phyloP scores from a whole-genome alignment of 2,888 invertebrate genomes.

The Kryphioiulus occultus region DNA sequence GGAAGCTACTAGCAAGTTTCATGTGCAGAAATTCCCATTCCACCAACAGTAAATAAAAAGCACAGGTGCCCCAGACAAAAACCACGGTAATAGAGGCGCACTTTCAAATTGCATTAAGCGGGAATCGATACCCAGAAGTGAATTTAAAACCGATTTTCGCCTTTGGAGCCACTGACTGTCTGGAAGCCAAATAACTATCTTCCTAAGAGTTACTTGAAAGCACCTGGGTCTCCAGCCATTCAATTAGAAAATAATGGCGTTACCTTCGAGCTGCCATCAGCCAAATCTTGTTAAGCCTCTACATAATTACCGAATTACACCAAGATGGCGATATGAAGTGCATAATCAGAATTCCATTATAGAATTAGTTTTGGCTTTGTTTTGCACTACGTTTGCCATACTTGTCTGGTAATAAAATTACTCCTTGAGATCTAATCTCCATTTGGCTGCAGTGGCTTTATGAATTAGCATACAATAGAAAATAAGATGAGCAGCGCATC shows the following conservation, averaged over 20 bases:
- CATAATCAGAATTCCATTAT: too few relatives aligned
- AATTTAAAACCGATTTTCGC: not conserved
- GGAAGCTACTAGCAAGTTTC: too few relatives aligned
- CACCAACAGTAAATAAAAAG: not conserved
- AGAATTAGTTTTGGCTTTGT: too few relatives aligned
- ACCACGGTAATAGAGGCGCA: not conserved
- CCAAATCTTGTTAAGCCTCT: too few relatives aligned
- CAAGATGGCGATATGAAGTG: too few relatives aligned
- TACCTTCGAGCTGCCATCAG: too few relatives aligned
- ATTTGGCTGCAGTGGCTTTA: too few relatives aligned
- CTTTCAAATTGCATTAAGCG: not conserved
- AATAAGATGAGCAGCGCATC: too few relatives aligned
- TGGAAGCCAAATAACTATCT: not conserved
- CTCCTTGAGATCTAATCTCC: too few relatives aligned
- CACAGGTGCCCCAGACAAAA: not conserved
- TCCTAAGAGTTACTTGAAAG: not conserved
- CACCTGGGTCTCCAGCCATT: not conserved
- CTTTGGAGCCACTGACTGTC: not conserved
- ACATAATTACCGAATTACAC: too few relatives aligned
- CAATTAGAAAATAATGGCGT: not conserved
- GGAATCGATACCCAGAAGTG: not conserved
- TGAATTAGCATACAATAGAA: too few relatives aligned
- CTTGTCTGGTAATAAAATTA: not conserved
- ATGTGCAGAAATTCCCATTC: too few relatives aligned
- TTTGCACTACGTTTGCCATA: not conserved